Conservation (phyloP, 2,888 invertebrate genomes). For the Dioctria linearis region DNA sequence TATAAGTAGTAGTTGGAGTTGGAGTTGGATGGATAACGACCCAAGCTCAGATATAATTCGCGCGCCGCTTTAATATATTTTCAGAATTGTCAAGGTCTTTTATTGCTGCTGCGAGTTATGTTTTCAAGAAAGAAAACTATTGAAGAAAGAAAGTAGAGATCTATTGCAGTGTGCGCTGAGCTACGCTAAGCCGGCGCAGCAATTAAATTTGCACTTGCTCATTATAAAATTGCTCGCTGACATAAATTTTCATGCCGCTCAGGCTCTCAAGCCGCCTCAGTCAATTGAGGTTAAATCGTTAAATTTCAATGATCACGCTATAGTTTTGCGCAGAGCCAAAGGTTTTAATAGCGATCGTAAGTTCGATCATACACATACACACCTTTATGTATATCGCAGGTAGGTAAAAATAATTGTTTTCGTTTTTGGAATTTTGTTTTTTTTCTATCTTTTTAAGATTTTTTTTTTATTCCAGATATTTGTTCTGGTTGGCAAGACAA, state of each 20-base stretch:
- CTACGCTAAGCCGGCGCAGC: background rate
- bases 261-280: too few species aligned
- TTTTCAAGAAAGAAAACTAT: background rate
- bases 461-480: too few species aligned
- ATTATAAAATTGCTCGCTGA: slow-evolving; percentile 37
- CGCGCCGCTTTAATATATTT: slow-evolving; percentile 14
- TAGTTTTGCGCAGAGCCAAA: too few species aligned
- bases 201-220: slow-evolving; percentile 44
- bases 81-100: slow-evolving; percentile 44
- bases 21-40: slow-evolving; percentile 25
- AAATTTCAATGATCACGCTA: background rate
- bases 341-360: too few species aligned
- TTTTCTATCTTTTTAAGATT: too few species aligned
- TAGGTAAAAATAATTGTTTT: too few species aligned
- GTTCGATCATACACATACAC: too few species aligned
- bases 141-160: slow-evolving; percentile 33
- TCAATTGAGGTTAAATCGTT: slow-evolving; percentile 9
- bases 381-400: too few species aligned
- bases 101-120: slow-evolving; percentile 42
- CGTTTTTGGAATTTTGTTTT: too few species aligned
- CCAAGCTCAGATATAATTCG: slow-evolving; percentile 1
- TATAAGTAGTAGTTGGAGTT: background rate
- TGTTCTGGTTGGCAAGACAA: too few species aligned
- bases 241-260: slow-evolving; percentile 22
- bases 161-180: slow-evolving; percentile 15